Evolutionary conservation across 2,888 invertebrate species (phyloP).

Genomic region (Cosmia pyralina): DNA sequence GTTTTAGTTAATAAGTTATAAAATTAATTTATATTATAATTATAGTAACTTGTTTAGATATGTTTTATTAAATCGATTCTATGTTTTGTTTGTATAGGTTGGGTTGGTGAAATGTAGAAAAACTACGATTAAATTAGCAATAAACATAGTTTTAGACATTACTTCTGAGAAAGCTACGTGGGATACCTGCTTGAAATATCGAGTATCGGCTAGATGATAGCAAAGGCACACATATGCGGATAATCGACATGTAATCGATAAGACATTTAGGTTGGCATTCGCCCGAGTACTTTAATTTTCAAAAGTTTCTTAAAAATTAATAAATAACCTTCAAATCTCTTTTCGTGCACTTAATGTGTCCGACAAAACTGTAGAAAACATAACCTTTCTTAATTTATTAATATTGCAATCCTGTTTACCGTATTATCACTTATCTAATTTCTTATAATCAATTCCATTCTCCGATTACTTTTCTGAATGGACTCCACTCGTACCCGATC

Average conservation of each 20-base stretch:
- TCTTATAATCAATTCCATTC: slow-evolving; percentile 16
- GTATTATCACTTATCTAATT: slow-evolving; percentile 24
- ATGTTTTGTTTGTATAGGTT: slow-evolving; percentile 29
- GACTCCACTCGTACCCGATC: not conserved
- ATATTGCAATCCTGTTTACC: slow-evolving; percentile 5
- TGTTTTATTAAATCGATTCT: slow-evolving; percentile 27
- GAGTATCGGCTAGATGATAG: not conserved
- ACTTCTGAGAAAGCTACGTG: slow-evolving; percentile 3
- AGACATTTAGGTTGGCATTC: not conserved
- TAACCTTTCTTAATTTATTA: slow-evolving; percentile 14
- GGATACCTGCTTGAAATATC: not conserved
- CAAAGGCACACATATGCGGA: not conserved
- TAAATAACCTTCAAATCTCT: not conserved
- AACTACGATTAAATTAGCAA: slow-evolving; percentile 25
- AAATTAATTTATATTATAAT: slow-evolving; percentile 66
- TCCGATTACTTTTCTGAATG: slow-evolving; percentile 17
- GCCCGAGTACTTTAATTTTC: not conserved
- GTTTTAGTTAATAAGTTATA: slow-evolving; percentile 74
- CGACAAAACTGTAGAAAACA: not conserved
- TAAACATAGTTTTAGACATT: slow-evolving; percentile 13
- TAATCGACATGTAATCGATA: not conserved
- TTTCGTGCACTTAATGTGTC: not conserved
- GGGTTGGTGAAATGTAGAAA: slow-evolving; percentile 11
- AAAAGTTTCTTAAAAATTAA: not conserved
- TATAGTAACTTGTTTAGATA: slow-evolving; percentile 41